Base-by-base conservation (phyloP, 2,797 vertebrate species). In the Euthynnus affinis region DNA sequence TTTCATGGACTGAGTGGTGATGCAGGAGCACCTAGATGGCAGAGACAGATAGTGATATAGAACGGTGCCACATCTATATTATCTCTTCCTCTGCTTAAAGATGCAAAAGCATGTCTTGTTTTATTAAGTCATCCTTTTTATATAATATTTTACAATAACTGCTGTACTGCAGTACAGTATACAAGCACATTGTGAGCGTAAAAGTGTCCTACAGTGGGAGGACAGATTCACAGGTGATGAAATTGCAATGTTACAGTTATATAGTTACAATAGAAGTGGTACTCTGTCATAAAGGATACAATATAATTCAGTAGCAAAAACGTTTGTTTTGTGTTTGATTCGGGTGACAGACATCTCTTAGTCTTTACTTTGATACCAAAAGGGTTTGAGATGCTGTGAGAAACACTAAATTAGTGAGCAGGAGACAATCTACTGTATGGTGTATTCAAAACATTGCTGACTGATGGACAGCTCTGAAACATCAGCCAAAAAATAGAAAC, bases 1-100 rank as follows among this genome's bases (percentile, higher is more conserved):
- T 99, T 93, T 99, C 98, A 3, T 99, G 98, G 90, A 99, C 98
- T 22, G 98, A 97, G 79, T 99, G 98, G 81, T 99, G 98, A 89
- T 99, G 98, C 89, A 99, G 96, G 76, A 99, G 95, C 71, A 98
- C 95, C 98, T 99, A 70, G 10, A n/a, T 18, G 73, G 63, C 42
- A 62, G 20, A 53, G 20, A 69, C 1, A 2, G 29, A 1, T 27
- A 53, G 59, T 68, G 62, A 23, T 12, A 12, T 53, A 20, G 8
- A 22, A 12, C 10, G 13, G 3, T 51, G 49, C 49, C 40, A 22
- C 20, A 9, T 18, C n/a, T 42, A 42, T 5, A 5, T 46, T 14
- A 46, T 46, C 20, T 53, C n/a, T 23, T 53, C n/a, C 22, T 22
- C 22, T 23, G n/a, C n/a, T 53, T 53, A 46, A 15, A 46, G 13